A percentile compares a stretch with the other conserved stretches of the same genome.
phyloP scores from a whole-genome alignment of 2,797 vertebrate genomes.

The Notamacropus eugenii region DNA sequence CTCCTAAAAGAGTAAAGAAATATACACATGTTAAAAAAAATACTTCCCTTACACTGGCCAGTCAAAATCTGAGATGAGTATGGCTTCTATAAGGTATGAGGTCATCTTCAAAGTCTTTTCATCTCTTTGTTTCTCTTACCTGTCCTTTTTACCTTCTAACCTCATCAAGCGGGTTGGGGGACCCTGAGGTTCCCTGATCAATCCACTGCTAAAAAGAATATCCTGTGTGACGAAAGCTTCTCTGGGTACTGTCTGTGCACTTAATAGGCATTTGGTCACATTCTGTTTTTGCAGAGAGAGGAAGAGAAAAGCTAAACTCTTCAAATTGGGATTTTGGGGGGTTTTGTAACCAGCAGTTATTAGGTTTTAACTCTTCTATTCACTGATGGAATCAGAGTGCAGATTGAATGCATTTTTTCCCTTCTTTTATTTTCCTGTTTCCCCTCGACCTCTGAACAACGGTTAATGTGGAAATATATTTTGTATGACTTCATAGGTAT shows the following conservation, averaged over 20 bases:
- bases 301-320: slow-evolving; percentile 25
- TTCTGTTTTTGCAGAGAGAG: neutral
- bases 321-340: slow-evolving; percentile 24
- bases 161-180: neutral
- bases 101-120: neutral
- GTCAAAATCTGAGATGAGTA: neutral
- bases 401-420: neutral
- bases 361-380: slow-evolving; percentile 33
- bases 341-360: slow-evolving; percentile 35
- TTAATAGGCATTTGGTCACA: neutral
- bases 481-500: neutral
- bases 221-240: neutral
- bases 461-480: neutral
- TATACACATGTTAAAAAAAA: neutral
- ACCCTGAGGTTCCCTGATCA: neutral
- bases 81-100: neutral
- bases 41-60: neutral
- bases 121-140: neutral
- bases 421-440: neutral
- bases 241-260: neutral
- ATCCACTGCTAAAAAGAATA: neutral
- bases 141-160: neutral
- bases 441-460: neutral
- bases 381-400: slow-evolving; percentile 16
- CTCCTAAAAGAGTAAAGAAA: neutral